These are phyloP conservation scores for Ctenomys sociabilis DNA, from an alignment of 2,113 vertebrate genomes.

Conservation along the genomic window DNA sequence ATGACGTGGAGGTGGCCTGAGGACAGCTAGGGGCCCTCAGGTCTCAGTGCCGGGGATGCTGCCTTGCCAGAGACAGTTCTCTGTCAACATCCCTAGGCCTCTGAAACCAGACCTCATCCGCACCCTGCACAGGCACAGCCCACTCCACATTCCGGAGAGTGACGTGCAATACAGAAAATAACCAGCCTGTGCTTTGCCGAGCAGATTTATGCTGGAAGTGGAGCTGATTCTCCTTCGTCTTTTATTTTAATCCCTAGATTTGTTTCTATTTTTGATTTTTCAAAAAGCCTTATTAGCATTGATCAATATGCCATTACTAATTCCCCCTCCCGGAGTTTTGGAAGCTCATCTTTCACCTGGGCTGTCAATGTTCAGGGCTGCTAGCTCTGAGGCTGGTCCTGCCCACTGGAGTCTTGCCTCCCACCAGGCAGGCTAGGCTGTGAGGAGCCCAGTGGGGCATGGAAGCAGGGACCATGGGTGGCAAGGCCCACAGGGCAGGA, in stretches of 20 bases:
- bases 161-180: neutral
- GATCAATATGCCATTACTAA: conserved; percentile 74
- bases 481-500: neutral
- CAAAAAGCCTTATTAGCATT: conserved; percentile 62
- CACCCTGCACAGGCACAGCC: neutral
- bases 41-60: neutral
- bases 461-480: neutral
- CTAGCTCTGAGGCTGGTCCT: neutral
- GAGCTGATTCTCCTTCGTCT: neutral
- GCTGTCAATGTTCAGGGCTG: neutral
- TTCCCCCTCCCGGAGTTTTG: conserved; percentile 60
- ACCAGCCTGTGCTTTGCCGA: neutral
- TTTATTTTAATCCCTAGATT: conserved; percentile 27
- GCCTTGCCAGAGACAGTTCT: neutral
- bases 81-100: neutral
- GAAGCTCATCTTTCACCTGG: neutral
- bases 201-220: neutral
- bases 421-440: neutral
- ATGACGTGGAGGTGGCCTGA: neutral
- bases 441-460: neutral
- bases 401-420: neutral
- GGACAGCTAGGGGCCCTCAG: neutral
- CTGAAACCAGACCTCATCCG: neutral
- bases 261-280: conserved; percentile 20
- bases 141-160: neutral